Percentiles rank a stretch among this genome's conserved stretches.
These are phyloP conservation scores for Bradypodion ventrale DNA, from an alignment of 2,797 vertebrate genomes.

Conservation along the genomic window DNA sequence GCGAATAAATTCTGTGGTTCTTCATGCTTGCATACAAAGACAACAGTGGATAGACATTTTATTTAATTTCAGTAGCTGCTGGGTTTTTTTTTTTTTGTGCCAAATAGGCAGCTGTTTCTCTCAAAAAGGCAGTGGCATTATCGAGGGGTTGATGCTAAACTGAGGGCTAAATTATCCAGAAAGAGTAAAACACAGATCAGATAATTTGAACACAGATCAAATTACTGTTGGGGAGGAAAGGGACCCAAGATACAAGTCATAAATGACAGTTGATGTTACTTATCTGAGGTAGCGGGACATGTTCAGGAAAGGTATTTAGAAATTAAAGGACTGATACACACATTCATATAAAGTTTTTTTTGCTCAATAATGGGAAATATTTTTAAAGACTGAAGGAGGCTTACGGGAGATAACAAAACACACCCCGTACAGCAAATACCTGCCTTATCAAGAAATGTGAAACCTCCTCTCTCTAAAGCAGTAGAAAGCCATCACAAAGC, in stretches of 20 bases:
- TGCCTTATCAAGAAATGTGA: conserved; percentile 35
- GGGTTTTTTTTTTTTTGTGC: not conserved
- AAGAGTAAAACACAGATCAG: too few relatives aligned
- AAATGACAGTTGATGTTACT: not conserved
- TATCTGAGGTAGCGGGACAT: not conserved
- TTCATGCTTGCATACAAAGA: too few relatives aligned
- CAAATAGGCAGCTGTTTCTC: not conserved
- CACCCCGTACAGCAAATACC: conserved; percentile 3
- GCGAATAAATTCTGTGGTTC: too few relatives aligned
- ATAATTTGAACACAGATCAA: not conserved
- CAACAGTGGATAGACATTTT: too few relatives aligned
- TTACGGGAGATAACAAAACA: conserved; percentile 11
- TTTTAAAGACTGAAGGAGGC: not conserved
- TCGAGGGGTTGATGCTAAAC: not conserved
- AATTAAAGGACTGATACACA: not conserved
- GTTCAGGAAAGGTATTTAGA: not conserved
- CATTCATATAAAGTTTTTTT: not conserved
- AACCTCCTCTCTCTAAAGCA: not conserved
- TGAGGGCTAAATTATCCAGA: not conserved
- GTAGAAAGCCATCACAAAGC: conserved; percentile 8
- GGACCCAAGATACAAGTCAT: not conserved
- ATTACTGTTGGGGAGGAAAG: not conserved
- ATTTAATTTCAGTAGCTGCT: too few relatives aligned
- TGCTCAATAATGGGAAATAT: not conserved
- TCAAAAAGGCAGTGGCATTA: not conserved